phyloP scores from a whole-genome alignment of 2,888 invertebrate genomes.

The Crioceris asparagi region DNA sequence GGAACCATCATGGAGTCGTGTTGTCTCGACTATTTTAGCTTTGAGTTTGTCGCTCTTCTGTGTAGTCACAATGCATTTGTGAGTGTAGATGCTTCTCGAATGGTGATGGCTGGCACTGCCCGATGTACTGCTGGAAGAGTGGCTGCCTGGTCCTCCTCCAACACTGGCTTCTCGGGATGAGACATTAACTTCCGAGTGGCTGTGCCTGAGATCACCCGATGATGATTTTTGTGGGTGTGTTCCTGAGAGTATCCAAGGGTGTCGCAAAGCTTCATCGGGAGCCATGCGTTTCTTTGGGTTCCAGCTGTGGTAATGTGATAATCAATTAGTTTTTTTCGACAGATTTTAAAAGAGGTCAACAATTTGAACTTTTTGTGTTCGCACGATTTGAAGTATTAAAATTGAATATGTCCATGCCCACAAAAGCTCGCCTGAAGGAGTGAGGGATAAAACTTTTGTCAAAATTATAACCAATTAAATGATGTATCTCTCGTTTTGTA shows the following conservation, averaged over 20 bases:
- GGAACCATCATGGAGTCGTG: conserved; percentile 37
- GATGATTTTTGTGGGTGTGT: conserved; percentile 20
- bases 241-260: conserved; percentile 61
- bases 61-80: conserved; percentile 30
- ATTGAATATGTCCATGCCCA: too few species aligned
- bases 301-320: conserved; percentile 60
- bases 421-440: too few species aligned
- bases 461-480: too few species aligned
- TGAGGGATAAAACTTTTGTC: too few species aligned
- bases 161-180: conserved; percentile 16
- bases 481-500: too few species aligned
- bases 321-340: too few species aligned
- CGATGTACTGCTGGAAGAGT: conserved; percentile 34
- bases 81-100: conserved; percentile 21
- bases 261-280: conserved; percentile 80
- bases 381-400: too few species aligned
- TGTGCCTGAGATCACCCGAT: conserved; percentile 40
- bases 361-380: too few species aligned
- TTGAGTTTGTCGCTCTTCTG: conserved; percentile 29
- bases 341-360: too few species aligned
- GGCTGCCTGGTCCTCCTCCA: conserved; percentile 21
- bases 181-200: conserved; percentile 42
- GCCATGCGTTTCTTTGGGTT: conserved; percentile 86
- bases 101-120: conserved; percentile 27
- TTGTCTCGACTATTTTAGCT: conserved; percentile 35